A percentile compares a stretch with the other conserved stretches of the same genome.
These are phyloP conservation scores for Crematogaster levior DNA, from an alignment of 2,888 invertebrate genomes.

Conservation along the genomic window DNA sequence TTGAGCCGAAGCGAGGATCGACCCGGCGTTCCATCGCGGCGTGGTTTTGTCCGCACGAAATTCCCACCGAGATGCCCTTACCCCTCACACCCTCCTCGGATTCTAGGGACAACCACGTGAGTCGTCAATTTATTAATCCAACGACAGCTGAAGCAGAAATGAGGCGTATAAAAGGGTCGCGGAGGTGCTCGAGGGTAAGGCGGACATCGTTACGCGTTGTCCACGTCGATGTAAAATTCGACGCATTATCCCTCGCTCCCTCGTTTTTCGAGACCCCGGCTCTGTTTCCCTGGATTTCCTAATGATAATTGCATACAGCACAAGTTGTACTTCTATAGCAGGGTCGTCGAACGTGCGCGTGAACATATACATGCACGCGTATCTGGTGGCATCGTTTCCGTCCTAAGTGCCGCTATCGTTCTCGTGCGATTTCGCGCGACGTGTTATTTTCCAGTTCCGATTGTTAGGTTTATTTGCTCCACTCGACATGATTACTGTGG, in stretches of 20 bases:
- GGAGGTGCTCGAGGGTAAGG: conserved; percentile 64
- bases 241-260: conserved; percentile 7
- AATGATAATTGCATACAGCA: conserved; percentile 7
- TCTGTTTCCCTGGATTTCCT: not conserved
- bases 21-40: conserved; percentile 56
- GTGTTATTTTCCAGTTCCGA: conserved; percentile 61
- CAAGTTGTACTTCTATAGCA: conserved; percentile 4
- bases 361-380: not conserved
- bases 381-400: conserved; percentile 60
- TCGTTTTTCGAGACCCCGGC: not conserved
- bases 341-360: conserved; percentile 42
- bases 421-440: conserved; percentile 46
- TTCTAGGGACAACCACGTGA: conserved; percentile 45
- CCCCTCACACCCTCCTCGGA: not conserved
- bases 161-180: conserved; percentile 59
- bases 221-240: conserved; percentile 8
- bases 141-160: conserved; percentile 52
- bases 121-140: conserved; percentile 74
- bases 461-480: conserved; percentile 62
- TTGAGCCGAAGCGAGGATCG: conserved; percentile 82
- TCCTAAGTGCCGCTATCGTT: conserved; percentile 60
- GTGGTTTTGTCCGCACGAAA: conserved; percentile 69
- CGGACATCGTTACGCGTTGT: conserved; percentile 43
- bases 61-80: conserved; percentile 66
- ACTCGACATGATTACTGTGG: conserved; percentile 37